Evolutionary conservation across 2,113 vertebrate species (phyloP), one percentile per base, ranked within the genome.

Genomic region (Phrynosoma blainvillii): DNA sequence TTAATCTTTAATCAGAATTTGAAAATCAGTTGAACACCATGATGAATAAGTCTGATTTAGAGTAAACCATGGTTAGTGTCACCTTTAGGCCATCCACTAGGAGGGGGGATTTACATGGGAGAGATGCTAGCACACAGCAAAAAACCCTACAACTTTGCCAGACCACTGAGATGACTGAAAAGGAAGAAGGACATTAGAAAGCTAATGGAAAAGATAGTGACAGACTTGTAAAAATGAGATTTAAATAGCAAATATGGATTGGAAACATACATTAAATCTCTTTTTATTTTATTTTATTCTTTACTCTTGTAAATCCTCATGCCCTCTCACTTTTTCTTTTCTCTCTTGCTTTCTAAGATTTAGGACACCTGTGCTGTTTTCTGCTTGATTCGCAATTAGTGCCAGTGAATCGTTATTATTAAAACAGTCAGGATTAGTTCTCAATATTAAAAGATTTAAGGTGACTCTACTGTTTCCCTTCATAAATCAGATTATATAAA

Each of bases 361-460:
- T 76, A 16, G 18, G 36, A 36, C 21, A 40, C 40, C 0, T 23
- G 73, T 0, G 20, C 85, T 32, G 47, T 68, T 59, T 84, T n/a
- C 80, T 88, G 13, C 8, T 80, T 73, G 84, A 88, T 82, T 70
- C 87, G 62, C 66, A 68, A 42, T 70, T 40, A 40, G 68, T 81
- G 11, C 20, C 85, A 90, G 84, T 62, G 3, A 88, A 11, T 2
- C 86, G 78, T 23, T 59, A 54, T 85, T 85, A 73, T 78, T 86
- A 79, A 90, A 86, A 79, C 56, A 0, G 84, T 40, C 32, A 89
- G 14, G 18, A 80, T 80, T 59, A 23, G 68, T 30, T 71, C 75
- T 89, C n/a, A 68, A 89, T n/a, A 79, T 56, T 56, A 79, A 56
- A 56, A 56, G 78, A 56, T 56, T 56, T 79, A n/a, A 30, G 36